A percentile compares a stretch with the other conserved stretches of the same genome.
These are phyloP conservation scores for Empidonax alnorum DNA, from an alignment of 2,113 vertebrate genomes.

Conservation along the genomic window DNA sequence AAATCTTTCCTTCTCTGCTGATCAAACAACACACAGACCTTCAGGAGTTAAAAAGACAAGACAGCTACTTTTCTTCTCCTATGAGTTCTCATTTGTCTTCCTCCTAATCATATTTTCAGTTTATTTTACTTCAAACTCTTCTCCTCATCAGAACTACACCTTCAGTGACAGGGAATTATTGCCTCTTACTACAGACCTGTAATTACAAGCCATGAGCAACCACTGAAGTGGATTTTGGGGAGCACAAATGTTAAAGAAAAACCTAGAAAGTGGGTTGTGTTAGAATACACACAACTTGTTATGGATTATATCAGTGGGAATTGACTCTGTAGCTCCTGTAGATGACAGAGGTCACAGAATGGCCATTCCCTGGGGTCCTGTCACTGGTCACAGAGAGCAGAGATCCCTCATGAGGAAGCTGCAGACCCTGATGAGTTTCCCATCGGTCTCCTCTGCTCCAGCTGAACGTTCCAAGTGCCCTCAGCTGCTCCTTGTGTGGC, in stretches of 20 bases:
- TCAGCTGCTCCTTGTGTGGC: neutral
- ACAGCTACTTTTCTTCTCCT: neutral
- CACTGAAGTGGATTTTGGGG: neutral
- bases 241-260: neutral
- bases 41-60: neutral
- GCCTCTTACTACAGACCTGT: neutral
- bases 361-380: neutral
- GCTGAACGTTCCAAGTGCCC: neutral
- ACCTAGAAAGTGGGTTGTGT: neutral
- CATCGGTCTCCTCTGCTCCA: neutral
- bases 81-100: neutral
- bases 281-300: too few relatives aligned
- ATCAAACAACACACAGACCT: neutral
- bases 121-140: neutral
- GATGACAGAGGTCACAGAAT: rapidly evolving
- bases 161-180: neutral
- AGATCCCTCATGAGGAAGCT: neutral
- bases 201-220: neutral
- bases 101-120: neutral
- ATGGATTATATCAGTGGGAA: too few relatives aligned
- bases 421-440: neutral
- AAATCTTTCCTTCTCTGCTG: neutral
- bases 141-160: neutral
- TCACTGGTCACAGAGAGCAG: neutral
- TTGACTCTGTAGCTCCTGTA: neutral